Evolutionary conservation across 2,888 invertebrate species (phyloP).

Genomic region (Adelognathus sp.): DNA sequence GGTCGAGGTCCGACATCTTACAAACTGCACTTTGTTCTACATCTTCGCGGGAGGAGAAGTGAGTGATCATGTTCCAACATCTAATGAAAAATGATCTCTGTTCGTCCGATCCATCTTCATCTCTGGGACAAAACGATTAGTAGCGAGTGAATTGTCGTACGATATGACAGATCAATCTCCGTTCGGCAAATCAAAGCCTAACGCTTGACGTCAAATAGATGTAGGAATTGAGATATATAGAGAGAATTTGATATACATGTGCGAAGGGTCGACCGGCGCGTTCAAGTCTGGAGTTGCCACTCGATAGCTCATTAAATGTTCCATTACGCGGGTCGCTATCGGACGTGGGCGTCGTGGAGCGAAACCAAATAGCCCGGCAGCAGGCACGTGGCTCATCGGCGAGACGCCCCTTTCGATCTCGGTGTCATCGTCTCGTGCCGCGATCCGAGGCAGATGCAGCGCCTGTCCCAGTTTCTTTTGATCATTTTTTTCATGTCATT

Average conservation of each 20-base stretch:
- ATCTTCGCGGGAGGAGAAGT: too few species aligned
- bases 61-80: too few species aligned
- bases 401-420: constrained; percentile 73
- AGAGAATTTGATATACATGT: too few species aligned
- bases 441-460: neutral
- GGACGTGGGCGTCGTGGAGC: constrained; percentile 72
- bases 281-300: constrained; percentile 53
- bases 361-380: constrained; percentile 65
- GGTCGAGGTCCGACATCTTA: too few species aligned
- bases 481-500: neutral
- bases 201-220: constrained; percentile 7
- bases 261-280: constrained; percentile 3
- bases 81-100: too few species aligned
- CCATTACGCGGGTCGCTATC: constrained; percentile 68
- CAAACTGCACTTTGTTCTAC: too few species aligned
- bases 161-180: constrained; percentile 1
- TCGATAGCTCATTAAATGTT: constrained; percentile 63
- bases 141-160: neutral
- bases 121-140: neutral
- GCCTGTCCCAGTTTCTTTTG: neutral
- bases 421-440: constrained; percentile 30
- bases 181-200: constrained; percentile 35
- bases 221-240: neutral
- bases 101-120: too few species aligned
- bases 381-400: constrained; percentile 75